Evolutionary conservation across 1,140 invertebrate species (phyloP).

Genomic region (Planococcus citri): DNA sequence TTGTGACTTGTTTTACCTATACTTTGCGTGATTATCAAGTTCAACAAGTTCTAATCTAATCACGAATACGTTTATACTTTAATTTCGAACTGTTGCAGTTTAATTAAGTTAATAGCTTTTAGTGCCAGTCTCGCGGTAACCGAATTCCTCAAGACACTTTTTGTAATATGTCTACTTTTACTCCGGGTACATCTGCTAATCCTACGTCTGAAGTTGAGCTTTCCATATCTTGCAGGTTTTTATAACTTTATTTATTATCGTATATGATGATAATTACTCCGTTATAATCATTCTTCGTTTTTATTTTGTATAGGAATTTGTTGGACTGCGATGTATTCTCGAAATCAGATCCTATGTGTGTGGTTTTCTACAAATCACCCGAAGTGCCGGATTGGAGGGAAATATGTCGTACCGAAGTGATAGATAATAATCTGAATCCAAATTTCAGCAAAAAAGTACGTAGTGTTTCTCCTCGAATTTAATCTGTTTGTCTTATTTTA

Average conservation of each 20-base stretch:
- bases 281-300: not conserved
- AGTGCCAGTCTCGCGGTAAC: not conserved
- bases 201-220: constrained; percentile 32
- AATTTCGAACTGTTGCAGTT: not conserved
- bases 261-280: not conserved
- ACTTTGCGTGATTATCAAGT: not conserved
- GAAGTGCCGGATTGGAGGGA: constrained; percentile 39
- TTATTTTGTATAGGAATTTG: constrained; percentile 37
- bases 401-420: constrained; percentile 43
- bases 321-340: constrained; percentile 45
- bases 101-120: not conserved
- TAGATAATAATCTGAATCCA: constrained; percentile 44
- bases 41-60: constrained; percentile 7
- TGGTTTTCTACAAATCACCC: constrained; percentile 38
- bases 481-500: not conserved
- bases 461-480: not conserved
- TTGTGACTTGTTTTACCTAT: not conserved
- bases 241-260: not conserved
- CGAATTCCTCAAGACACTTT: not conserved
- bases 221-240: constrained; percentile 32
- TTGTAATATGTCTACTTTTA: constrained; percentile 27
- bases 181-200: constrained; percentile 30
- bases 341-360: constrained; percentile 49
- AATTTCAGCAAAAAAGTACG: constrained; percentile 40
- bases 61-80: not conserved